Base-by-base conservation (phyloP, 2,113 vertebrate species). In the Porphyrio hochstetteri region DNA sequence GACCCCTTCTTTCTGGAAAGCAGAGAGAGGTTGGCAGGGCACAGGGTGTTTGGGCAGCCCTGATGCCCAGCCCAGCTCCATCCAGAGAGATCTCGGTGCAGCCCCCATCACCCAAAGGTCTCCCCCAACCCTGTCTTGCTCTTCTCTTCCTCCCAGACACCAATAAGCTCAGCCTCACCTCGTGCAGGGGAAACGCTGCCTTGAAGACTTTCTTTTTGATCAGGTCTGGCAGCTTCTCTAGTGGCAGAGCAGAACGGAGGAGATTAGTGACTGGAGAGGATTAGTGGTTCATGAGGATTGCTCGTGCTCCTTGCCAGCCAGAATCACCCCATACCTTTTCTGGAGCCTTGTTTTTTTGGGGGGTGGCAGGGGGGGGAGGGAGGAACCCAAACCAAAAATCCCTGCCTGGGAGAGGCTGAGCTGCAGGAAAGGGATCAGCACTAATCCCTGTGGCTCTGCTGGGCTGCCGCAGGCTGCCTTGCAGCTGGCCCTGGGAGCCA, bases 181-280 rank as follows among this genome's bases (percentile, higher is more conserved):
- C 95, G 46, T 99, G 99, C 76, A 99, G 98, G 46, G 99, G 98
- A 89, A 99, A 99, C 5, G 75, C 94, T 9, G 98, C 72, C 97
- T 99, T 98, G 82, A 99, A 99, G 61, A 99, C 98, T 35, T 97
- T 94, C 27, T 97, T 90, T 63, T 74, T 90, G 44, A 98, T 38
- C 90, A 99, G 97, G 10, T 99, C 97, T 0, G 20, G 10, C 24
- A 99, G 96, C 12, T 97, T 97, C 93, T 98, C 99, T 99, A 90
- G n/a, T 6, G 65, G 78, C n/a, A 71, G 68, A 84, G 76, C 21
- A 35, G 65, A 79, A 72, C 2, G 3, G 57, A 21, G 35, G 90
- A n/a, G 24, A 12, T 68, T 82, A 82, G 72, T 53, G 52, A 48
- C 21, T 48, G 48, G 48, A 48, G 48, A 48, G 48, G 20, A 23